phyloP scores from a whole-genome alignment of 1,140 invertebrate species.

The Drosophila sucinea region DNA sequence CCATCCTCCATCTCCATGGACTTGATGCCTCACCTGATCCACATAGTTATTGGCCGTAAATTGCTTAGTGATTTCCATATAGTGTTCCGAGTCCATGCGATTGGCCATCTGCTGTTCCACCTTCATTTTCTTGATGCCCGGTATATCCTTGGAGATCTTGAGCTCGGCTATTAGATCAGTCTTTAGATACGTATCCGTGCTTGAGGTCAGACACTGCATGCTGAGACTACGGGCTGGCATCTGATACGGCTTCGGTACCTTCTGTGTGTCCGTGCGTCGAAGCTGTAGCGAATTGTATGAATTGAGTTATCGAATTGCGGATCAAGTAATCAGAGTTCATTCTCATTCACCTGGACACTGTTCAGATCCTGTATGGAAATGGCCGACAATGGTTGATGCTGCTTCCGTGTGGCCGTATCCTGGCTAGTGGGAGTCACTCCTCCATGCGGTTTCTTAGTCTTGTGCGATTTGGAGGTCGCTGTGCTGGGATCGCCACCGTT shows the following conservation, averaged over 20 bases:
- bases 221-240: conserved; percentile 89
- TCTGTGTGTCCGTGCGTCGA: conserved; percentile 89
- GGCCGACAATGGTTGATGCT: conserved; percentile 89
- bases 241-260: conserved; percentile 90
- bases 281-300: conserved; percentile 81
- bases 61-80: conserved; percentile 91
- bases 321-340: too few relatives aligned
- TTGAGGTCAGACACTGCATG: conserved; percentile 87
- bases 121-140: conserved; percentile 95
- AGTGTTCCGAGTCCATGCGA: conserved; percentile 90
- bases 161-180: conserved; percentile 94
- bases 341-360: conserved; percentile 86
- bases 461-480: conserved; percentile 52
- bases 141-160: conserved; percentile 94
- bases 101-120: conserved; percentile 93
- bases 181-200: conserved; percentile 90
- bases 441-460: conserved; percentile 60
- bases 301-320: neutral
- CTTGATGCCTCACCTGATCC: conserved; percentile 88
- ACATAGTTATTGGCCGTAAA: conserved; percentile 95
- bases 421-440: conserved; percentile 84
- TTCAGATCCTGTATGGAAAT: conserved; percentile 94
- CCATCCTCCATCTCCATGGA: too few relatives aligned
- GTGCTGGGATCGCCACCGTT: conserved; percentile 45
- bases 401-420: conserved; percentile 83